These are phyloP conservation scores for Rhinopomastus cyanomelas DNA, from an alignment of 2,113 vertebrate genomes.

Conservation along the genomic window DNA sequence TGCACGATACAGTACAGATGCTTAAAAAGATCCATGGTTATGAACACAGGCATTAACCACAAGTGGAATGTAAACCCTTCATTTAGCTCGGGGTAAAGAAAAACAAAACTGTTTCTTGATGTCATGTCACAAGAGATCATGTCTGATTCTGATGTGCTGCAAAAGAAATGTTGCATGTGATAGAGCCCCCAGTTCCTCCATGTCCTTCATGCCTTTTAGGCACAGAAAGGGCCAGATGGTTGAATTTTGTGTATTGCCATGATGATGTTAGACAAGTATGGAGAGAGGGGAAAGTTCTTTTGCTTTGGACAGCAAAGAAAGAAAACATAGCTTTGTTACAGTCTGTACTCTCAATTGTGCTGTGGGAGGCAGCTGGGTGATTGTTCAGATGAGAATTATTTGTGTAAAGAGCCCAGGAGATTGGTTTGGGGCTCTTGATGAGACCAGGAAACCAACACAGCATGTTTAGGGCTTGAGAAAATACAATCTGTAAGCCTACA, in stretches of 20 bases:
- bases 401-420: neutral
- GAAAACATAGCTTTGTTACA: neutral
- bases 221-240: slow-evolving; percentile 29
- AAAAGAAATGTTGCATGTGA: slow-evolving; percentile 57
- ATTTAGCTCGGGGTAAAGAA: slow-evolving; percentile 50
- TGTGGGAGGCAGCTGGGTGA: neutral
- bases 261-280: slow-evolving; percentile 42
- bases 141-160: slow-evolving; percentile 30
- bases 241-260: neutral
- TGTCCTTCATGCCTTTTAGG: slow-evolving; percentile 56
- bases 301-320: slow-evolving; percentile 36
- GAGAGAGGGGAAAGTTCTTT: slow-evolving; percentile 45
- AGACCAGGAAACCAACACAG: neutral
- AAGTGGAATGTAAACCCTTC: slow-evolving; percentile 37
- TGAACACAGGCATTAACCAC: slow-evolving; percentile 21
- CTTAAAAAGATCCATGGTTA: neutral
- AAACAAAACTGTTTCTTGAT: slow-evolving; percentile 57
- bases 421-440: neutral
- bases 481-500: neutral
- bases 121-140: slow-evolving; percentile 43
- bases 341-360: neutral
- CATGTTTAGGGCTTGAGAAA: neutral
- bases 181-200: slow-evolving; percentile 36
- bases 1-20: neutral
- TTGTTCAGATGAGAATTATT: neutral